phyloP scores from a whole-genome alignment of 2,113 vertebrate species.

The Lynx canadensis region DNA sequence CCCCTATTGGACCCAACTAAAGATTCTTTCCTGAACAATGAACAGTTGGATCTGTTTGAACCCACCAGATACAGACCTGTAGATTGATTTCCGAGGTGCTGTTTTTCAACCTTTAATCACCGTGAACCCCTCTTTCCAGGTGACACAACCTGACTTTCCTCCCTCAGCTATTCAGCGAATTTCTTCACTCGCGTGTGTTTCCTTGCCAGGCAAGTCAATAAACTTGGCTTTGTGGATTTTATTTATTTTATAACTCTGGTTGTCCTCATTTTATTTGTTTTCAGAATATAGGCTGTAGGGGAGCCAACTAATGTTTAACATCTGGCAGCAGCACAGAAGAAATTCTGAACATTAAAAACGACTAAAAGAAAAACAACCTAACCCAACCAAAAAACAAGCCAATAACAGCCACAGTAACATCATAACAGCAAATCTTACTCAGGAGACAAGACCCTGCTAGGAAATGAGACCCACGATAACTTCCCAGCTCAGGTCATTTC shows the following conservation, averaged over 20 bases:
- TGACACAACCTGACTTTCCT: neutral
- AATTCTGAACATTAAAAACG: neutral
- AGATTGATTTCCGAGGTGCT: neutral
- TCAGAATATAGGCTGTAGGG: neutral
- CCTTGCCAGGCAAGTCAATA: neutral
- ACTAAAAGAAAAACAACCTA: neutral
- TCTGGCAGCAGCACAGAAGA: neutral
- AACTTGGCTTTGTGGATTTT: neutral
- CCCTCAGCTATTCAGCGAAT: neutral
- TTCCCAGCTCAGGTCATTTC: neutral
- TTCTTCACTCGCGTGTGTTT: neutral
- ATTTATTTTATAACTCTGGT: neutral
- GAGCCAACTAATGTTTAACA: neutral
- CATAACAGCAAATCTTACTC: neutral
- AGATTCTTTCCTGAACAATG: neutral
- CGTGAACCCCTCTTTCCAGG: neutral
- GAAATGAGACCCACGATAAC: neutral
- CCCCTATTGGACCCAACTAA: neutral
- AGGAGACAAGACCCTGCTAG: neutral
- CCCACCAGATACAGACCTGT: neutral
- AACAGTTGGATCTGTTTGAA: neutral
- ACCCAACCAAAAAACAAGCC: neutral
- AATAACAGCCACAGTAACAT: neutral
- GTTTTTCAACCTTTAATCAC: neutral
- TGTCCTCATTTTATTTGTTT: constrained; percentile 39